Conservation (phyloP, 1,140 invertebrate species). For the Danaus melanippus region DNA sequence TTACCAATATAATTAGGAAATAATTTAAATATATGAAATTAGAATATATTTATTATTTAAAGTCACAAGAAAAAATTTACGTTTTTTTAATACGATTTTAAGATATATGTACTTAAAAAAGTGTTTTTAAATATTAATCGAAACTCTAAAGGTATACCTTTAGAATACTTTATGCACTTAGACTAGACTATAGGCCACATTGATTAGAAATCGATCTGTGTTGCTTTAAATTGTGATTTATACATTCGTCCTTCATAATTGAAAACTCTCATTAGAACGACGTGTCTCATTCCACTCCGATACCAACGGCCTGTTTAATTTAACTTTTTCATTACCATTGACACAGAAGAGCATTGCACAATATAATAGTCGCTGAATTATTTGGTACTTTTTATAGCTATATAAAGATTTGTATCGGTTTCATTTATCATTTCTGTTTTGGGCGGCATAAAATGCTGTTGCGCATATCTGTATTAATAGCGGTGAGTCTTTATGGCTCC, state of each 20-base stretch:
- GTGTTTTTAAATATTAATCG: too few species aligned
- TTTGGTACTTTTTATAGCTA: constrained; percentile 51
- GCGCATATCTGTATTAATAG: constrained; percentile 29
- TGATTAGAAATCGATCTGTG: too few species aligned
- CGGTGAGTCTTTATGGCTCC: constrained; percentile 30
- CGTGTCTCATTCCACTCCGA: constrained; percentile 21
- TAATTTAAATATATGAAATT: too few species aligned
- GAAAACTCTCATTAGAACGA: constrained; percentile 9
- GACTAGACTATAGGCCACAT: too few species aligned
- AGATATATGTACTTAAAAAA: too few species aligned
- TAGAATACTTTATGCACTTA: too few species aligned
- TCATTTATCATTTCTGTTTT: constrained; percentile 49
- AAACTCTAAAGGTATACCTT: too few species aligned
- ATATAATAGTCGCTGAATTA: constrained; percentile 56
- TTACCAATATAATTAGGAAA: too few species aligned
- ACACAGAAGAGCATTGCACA: constrained; percentile 63
- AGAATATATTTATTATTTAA: too few species aligned
- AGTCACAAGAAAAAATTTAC: too few species aligned
- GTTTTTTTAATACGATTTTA: too few species aligned
- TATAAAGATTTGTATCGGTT: constrained; percentile 54
- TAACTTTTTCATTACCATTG: constrained; percentile 67
- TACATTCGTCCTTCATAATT: constrained; percentile 4
- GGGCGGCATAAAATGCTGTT: constrained; percentile 45
- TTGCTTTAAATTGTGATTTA: too few species aligned
- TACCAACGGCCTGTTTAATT: constrained; percentile 46